Evolutionary conservation across 2,113 vertebrate species (phyloP), one percentile per base, ranked within the genome.

Genomic region (Cebus imitator): DNA sequence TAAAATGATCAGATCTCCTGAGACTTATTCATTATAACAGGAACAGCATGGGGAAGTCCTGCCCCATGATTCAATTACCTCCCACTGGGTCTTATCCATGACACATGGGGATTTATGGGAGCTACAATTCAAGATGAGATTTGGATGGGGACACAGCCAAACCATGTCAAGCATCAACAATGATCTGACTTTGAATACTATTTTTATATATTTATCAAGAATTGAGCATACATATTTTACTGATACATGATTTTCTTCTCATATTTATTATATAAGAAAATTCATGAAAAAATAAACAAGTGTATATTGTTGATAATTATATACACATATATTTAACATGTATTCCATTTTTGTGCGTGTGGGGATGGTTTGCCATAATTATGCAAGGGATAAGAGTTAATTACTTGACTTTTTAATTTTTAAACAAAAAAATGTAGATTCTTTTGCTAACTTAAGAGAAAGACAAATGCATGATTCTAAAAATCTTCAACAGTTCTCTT

Each of bases 301-400:
- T 81, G 4, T 37, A 21, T 52, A 86, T 86, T 52, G 16, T 52
- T 52, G 52, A 14, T 52, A 52, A 52, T 52, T 52, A 52, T 52
- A 52, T 52, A 52, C 52, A 52, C 52, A 52, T 17, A 52, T 52
- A 52, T 81, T 94, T 87, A 87, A 68, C 11, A 14, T 55, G 21
- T 27, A 13, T 93, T 94, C 32, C 20, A 55, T 43, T 55, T 82
- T 94, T 94, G 50, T 50, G 75, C 66, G 50, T 32, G 73, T 76
- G 27, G 45, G 40, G 68, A 90, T 86, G n/a, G 72, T 83, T 89
- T 96, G 52, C 23, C 30, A 88, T n/a, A 94, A 94, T 75, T 95
- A 81, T 5, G 76, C 6, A 87, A 93, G 57, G 37, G 50, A 2
- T 80, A 97, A 87, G 18, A 90, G 9, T 87, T 95, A 90, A 89